These are phyloP conservation scores for Lytechinus pictus DNA, from an alignment of 35 echinoderm and acorn worm species.

Conservation along the genomic window DNA sequence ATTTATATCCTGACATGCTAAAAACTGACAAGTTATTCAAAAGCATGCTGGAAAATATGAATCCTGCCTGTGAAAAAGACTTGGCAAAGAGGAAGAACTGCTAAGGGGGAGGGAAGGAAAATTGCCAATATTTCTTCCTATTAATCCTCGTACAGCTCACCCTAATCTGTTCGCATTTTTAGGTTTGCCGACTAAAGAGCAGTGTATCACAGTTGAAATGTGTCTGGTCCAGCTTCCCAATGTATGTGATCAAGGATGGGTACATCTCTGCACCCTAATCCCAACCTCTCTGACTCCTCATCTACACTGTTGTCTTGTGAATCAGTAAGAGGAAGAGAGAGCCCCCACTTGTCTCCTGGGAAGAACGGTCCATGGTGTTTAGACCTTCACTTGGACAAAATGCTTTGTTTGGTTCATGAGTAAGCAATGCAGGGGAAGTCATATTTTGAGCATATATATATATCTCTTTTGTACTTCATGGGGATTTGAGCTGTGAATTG, in stretches of 20 bases:
- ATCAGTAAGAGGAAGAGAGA: not conserved
- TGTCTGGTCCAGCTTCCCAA: not conserved
- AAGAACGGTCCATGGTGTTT: not conserved
- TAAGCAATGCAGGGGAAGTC: not conserved
- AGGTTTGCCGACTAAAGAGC: not conserved
- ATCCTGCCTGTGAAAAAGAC: not conserved
- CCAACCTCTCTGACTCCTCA: not conserved
- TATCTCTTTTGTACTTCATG: not conserved
- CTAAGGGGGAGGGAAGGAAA: constrained; percentile 6
- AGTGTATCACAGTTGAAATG: not conserved
- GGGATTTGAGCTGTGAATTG: constrained; percentile 8
- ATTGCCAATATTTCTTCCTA: not conserved
- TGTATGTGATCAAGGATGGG: not conserved
- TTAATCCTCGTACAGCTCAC: not conserved
- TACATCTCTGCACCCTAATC: not conserved
- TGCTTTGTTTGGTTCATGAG: constrained; percentile 2
- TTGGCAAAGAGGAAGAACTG: constrained; percentile 9
- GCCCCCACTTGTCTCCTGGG: not conserved
- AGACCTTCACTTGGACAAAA: not conserved
- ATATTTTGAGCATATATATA: not conserved
- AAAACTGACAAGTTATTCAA: not conserved
- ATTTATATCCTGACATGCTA: not conserved
- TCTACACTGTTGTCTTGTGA: not conserved
- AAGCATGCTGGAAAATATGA: not conserved
- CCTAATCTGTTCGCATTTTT: not conserved